Evolutionary conservation across 2,113 vertebrate species (phyloP).

Genomic region (Neogale vison): DNA sequence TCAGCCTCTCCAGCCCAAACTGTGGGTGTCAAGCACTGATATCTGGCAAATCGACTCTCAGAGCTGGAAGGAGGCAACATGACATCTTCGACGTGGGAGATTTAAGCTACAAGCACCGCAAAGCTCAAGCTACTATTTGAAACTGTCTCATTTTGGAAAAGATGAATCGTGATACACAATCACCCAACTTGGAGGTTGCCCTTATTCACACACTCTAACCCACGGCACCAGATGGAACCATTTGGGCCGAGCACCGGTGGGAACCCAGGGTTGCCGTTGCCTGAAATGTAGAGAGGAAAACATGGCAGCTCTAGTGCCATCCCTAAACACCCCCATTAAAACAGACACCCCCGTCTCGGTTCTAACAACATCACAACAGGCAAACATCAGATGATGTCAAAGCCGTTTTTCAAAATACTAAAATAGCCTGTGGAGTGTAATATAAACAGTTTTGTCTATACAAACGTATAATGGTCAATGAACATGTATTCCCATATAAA

Average conservation of each 20-base stretch:
- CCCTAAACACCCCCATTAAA: neutral
- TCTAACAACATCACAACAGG: neutral
- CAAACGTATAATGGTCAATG: neutral
- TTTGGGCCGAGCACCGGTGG: neutral
- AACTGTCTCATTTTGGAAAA: neutral
- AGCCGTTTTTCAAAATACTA: neutral
- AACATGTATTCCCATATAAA: neutral
- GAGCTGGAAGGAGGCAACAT: neutral
- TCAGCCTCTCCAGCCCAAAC: neutral
- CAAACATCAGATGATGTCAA: neutral
- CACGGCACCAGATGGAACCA: neutral
- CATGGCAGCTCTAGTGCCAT: neutral
- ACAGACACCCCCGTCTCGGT: neutral
- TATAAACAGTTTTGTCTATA: neutral
- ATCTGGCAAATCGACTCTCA: neutral
- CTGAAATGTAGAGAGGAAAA: neutral
- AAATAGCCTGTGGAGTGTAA: neutral
- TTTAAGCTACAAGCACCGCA: neutral
- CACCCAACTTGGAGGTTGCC: neutral
- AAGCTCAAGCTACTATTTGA: neutral
- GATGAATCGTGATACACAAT: neutral
- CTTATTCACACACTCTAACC: neutral
- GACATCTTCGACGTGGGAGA: neutral
- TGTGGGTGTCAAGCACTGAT: neutral
- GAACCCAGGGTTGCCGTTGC: neutral